Percentiles rank a stretch among this genome's conserved stretches.
These are phyloP conservation scores for Sardinella longiceps DNA, from an alignment of 2,797 vertebrate genomes.

Conservation along the genomic window DNA sequence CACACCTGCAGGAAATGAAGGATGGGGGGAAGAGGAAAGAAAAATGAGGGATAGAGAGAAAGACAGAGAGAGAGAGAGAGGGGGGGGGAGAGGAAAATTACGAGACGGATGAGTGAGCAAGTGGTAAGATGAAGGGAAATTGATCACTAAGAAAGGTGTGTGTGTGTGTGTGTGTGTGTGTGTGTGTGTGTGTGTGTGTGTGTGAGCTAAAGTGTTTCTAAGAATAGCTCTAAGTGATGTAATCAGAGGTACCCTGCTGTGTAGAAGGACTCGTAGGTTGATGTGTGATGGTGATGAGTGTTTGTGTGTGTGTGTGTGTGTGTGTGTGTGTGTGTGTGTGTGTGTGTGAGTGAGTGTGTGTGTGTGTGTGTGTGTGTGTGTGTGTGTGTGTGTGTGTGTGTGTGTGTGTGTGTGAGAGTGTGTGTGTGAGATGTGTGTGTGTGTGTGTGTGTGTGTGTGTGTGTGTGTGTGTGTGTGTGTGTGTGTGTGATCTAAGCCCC, in stretches of 20 bases:
- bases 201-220: neutral
- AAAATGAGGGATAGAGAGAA: neutral
- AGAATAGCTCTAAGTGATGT: neutral
- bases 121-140: neutral
- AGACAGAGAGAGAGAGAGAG: neutral
- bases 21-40: neutral
- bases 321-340: neutral
- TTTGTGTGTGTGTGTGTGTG: neutral
- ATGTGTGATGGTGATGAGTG: neutral
- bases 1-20: neutral
- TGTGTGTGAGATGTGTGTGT: no score
- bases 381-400: neutral
- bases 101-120: neutral
- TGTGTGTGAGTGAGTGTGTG: neutral
- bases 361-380: neutral
- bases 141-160: neutral
- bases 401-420: no score
- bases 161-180: neutral
- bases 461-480: neutral
- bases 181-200: neutral
- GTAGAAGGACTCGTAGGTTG: neutral
- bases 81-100: neutral
- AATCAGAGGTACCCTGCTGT: slow-evolving; percentile 5
- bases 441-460: neutral
- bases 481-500: neutral